Percentiles rank a stretch among this genome's conserved stretches.
Conservation (phyloP, 2,888 invertebrate genomes). For the Sminthurides aquaticus region DNA sequence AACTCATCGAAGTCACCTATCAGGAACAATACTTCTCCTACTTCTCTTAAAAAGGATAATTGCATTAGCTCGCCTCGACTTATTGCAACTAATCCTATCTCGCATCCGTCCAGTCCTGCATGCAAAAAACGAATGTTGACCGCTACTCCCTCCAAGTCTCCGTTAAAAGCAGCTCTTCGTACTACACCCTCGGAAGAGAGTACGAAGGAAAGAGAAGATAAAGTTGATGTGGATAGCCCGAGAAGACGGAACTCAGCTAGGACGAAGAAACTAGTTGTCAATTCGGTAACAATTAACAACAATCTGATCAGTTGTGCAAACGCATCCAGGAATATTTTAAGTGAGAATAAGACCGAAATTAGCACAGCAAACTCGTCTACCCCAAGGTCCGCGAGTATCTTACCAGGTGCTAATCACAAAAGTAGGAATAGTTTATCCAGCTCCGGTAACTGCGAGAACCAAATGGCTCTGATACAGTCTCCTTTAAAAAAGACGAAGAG, state of each 20-base stretch:
- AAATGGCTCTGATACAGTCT: background rate
- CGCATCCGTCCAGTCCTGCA: background rate
- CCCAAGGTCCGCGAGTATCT: background rate
- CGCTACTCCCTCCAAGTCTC: background rate
- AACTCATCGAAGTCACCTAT: background rate
- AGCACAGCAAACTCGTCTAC: background rate
- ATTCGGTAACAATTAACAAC: slow-evolving; percentile 4
- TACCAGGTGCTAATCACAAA: background rate
- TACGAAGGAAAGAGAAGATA: no score
- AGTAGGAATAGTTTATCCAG: background rate
- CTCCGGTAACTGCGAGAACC: no score
- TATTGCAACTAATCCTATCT: background rate
- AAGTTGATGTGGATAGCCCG: background rate
- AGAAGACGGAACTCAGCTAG: slow-evolving; percentile 4
- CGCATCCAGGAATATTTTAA: background rate
- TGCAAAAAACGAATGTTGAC: background rate
- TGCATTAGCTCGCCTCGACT: background rate
- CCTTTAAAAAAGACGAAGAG: slow-evolving; percentile 3
- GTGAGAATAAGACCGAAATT: background rate
- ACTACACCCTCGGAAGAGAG: background rate
- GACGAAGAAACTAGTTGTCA: background rate
- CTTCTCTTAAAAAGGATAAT: background rate
- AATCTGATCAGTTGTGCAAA: no score
- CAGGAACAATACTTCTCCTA: background rate
- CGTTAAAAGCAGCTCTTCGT: background rate